Evolutionary conservation across 2,113 vertebrate genomes (phyloP).

Genomic region (Acinonyx jubatus): DNA sequence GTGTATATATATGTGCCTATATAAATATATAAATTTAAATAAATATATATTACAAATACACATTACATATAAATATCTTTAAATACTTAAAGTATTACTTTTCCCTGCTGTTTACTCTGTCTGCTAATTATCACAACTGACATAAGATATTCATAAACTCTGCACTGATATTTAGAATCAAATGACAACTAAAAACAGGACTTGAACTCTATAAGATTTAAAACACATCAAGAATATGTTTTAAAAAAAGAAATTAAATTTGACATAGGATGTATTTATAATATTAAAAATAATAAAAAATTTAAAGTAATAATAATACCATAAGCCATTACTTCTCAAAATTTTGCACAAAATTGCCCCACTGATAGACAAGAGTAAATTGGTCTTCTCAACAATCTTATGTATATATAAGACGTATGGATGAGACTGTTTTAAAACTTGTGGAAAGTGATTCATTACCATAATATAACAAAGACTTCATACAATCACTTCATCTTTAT

Average conservation of each 20-base stretch:
- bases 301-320: not conserved
- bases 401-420: not conserved
- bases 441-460: not conserved
- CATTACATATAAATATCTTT: not conserved
- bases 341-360: not conserved
- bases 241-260: not conserved
- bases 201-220: not conserved
- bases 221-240: not conserved
- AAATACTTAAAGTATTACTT: not conserved
- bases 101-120: not conserved
- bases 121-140: not conserved
- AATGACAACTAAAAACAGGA: not conserved
- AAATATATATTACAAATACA: not conserved
- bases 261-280: not conserved
- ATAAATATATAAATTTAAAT: not conserved
- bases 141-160: not conserved
- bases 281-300: not conserved
- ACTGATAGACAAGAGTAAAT: not conserved
- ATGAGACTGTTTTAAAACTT: constrained; percentile 2
- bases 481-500: constrained; percentile 26
- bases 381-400: not conserved
- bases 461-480: constrained; percentile 1
- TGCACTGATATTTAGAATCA: not conserved
- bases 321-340: not conserved
- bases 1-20: not conserved